A percentile compares a stretch with the other conserved stretches of the same genome.
Evolutionary conservation across 2,888 invertebrate species (phyloP).

Genomic region (Cinara cedri): DNA sequence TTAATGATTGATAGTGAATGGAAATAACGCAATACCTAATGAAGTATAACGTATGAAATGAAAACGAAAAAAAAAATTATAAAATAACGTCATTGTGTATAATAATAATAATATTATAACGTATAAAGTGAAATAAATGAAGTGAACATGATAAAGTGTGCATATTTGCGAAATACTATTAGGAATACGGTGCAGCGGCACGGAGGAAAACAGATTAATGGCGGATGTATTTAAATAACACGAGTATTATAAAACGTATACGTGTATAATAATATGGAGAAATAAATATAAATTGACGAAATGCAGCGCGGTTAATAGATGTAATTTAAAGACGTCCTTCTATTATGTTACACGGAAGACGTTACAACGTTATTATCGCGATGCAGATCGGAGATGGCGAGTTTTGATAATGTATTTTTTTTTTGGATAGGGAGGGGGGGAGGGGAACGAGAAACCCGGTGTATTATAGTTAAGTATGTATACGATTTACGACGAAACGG

Average conservation of each 20-base stretch:
- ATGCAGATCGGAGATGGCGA: too few relatives aligned
- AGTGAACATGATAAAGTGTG: conserved; percentile 19
- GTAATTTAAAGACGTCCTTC: conserved; percentile 15
- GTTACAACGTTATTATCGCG: neutral
- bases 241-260: too few relatives aligned
- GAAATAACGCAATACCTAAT: too few relatives aligned
- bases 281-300: conserved; percentile 33
- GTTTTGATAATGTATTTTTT: too few relatives aligned
- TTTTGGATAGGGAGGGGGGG: too few relatives aligned
- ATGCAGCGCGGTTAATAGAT: neutral
- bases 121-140: conserved; percentile 34
- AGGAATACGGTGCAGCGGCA: neutral
- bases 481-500: too few relatives aligned
- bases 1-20: too few relatives aligned
- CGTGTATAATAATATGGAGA: neutral
- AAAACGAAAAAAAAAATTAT: too few relatives aligned
- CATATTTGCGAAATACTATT: neutral
- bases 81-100: conserved; percentile 9
- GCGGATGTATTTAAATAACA: conserved; percentile 41
- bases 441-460: too few relatives aligned
- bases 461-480: too few relatives aligned
- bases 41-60: neutral
- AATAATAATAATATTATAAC: neutral
- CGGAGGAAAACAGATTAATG: conserved; percentile 19
- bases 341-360: neutral